Evolutionary conservation across 2,113 vertebrate genomes (phyloP), one percentile per base, ranked within the genome.

Genomic region (Puma concolor): DNA sequence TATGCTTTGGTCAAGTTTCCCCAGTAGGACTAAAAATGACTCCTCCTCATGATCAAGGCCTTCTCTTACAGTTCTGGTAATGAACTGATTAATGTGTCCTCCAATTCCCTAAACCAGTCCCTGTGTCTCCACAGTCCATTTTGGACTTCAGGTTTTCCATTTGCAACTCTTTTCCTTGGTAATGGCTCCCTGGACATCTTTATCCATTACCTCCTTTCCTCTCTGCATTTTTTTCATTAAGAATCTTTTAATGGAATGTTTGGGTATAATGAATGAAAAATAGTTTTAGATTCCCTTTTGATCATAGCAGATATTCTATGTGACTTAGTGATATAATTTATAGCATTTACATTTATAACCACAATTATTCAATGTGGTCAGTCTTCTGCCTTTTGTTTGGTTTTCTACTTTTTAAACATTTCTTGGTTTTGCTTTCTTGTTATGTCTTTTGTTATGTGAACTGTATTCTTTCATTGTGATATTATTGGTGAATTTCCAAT

Each of bases 211-310:
- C 67, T 92, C 60, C 31, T 86, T 79, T 50, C 36, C 50, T 79
- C 1, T 5, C 27, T 44, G 31, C 7, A n/a, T 57, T 44, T 31
- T 25, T 86, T 88, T 89, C 92, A 67, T 36, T 85, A 71, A 44
- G 38, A 77, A 88, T n/a, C 50, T 85, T 91, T 93, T 89, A 14
- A 54, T 21, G 86, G 89, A 36, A 33, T 72, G 17, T 91, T 67
- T 86, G 69, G 67, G 33, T 57, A 31, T 74, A 87, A 83, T 88
- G n/a, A 87, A 90, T 88, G 69, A 72, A 88, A 92, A 87, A 91
- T 50, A 31, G 33, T 25, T 88, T 76, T 36, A 64, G 29, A 83
- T 79, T 91, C 4, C 48, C 72, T 88, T 64, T 48, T 38, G 52
- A 86, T 69, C 36, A 54, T 19, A 9, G 60, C 36, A 63, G 44